Base-by-base conservation (phyloP, 1,140 invertebrate genomes). In the Zaprionus inermis region DNA sequence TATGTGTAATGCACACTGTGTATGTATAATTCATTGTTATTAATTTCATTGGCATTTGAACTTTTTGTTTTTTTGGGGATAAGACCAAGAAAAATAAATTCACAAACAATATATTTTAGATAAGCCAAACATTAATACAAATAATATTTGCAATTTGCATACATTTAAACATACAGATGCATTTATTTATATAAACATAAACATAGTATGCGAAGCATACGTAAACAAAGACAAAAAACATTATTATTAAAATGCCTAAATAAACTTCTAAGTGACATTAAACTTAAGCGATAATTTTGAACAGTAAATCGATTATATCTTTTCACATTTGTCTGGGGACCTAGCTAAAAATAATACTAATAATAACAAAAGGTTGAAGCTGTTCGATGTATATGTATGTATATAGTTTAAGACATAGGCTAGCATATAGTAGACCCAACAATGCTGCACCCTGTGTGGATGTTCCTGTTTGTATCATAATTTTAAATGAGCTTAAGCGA, bases 401-500 rank as follows among this genome's bases (percentile, higher is more conserved):
- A 28, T 49, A 20, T 9, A 44, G 38, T 16, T 20, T 22, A 22
- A 49, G 11, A 49, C 18, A 49, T 22, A 22, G 38, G 38, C 38
- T 20, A 49, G 44, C 44, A 18, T 49, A 49, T 11, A 20, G 44
- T 49, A 18, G 16, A 18, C 44, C 44, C 44, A 49, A 49, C 44
- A 49, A 49, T 49, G 38, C 38, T 49, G 44, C 44, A 49, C 44
- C 44, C 44, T 49, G 44, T 49, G 41, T 70, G 56, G 49, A 75
- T 75, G 72, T 72, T 20, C 58, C 67, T 68, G 61, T 44, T 44
- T 44, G 54, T 56, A 72, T 63, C 77, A 59, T 76, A 72, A 63
- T 76, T 79, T 84, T 77, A 79, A 76, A 79, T 82, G 64, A 78
- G 70, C 72, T 78, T 78, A 81, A 79, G 70, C 30, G 57, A 67